Conservation (phyloP, 2,888 invertebrate genomes). For the Aradus depressus region DNA sequence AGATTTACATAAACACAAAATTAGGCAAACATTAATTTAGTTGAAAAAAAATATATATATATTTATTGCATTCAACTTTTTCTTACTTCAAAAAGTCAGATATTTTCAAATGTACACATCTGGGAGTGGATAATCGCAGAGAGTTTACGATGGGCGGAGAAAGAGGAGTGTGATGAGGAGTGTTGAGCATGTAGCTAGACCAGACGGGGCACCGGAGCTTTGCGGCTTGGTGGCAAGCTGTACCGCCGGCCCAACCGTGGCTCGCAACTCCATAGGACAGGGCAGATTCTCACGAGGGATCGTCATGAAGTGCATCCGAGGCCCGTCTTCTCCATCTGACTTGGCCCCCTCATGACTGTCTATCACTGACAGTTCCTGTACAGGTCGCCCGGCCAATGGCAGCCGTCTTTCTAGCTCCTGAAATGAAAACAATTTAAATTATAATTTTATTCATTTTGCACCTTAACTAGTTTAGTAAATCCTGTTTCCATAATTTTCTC, state of each 20-base stretch:
- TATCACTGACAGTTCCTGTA: slow-evolving; percentile 9
- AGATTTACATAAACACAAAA: no score
- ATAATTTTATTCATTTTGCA: no score
- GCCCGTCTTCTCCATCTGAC: slow-evolving; percentile 6
- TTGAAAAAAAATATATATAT: no score
- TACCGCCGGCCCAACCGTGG: slow-evolving; percentile 22
- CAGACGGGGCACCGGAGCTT: slow-evolving; percentile 10
- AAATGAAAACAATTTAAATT: neutral
- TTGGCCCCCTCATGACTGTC: neutral
- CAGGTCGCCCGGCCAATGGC: slow-evolving; percentile 3
- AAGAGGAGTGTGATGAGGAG: slow-evolving; percentile 1
- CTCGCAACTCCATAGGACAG: slow-evolving; percentile 36
- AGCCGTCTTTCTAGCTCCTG: slow-evolving; percentile 7
- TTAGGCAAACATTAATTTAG: no score
- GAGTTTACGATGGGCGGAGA: no score
- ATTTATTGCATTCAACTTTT: no score
- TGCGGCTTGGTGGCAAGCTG: slow-evolving; percentile 20
- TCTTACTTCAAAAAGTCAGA: no score
- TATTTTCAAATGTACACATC: no score
- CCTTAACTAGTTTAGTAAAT: no score
- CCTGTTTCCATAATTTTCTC: no score
- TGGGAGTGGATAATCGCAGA: no score
- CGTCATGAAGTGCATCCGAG: slow-evolving; percentile 14
- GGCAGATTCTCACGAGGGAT: slow-evolving; percentile 34
- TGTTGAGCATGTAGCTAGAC: no score